A percentile compares a stretch with the other conserved stretches of the same genome.
phyloP scores from a whole-genome alignment of 1,140 invertebrate genomes.

The Drosophila ananassae region DNA sequence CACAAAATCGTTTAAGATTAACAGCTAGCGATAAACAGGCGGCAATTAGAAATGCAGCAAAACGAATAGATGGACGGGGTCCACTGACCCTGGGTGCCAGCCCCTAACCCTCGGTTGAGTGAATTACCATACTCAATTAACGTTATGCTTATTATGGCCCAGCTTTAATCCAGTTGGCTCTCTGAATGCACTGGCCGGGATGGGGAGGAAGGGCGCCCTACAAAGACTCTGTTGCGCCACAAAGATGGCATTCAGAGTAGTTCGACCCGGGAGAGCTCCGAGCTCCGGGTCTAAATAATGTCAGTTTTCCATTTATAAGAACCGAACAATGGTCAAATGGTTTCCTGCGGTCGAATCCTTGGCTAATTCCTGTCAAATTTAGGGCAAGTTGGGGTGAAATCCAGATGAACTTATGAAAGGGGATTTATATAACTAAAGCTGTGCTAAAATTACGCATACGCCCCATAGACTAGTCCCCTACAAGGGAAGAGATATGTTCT shows the following conservation, averaged over 20 bases:
- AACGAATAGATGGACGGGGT: conserved; percentile 31
- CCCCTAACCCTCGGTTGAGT: conserved; percentile 43
- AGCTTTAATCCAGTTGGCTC: conserved; percentile 48
- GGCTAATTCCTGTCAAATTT: conserved; percentile 6
- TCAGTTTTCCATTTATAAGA: conserved; percentile 44
- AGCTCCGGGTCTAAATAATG: conserved; percentile 49
- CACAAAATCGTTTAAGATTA: conserved; percentile 79
- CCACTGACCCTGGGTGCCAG: conserved; percentile 1
- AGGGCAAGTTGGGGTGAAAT: background rate
- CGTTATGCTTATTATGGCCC: conserved; percentile 62
- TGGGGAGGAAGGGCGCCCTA: background rate
- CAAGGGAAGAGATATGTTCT: background rate
- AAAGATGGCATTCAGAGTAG: background rate
- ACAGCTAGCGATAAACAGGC: conserved; percentile 72
- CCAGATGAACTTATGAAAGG: background rate
- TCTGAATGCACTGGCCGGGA: conserved; percentile 41
- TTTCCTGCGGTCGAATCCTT: conserved; percentile 8
- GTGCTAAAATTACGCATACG: background rate
- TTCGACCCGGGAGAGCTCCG: conserved; percentile 1
- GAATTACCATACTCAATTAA: conserved; percentile 80
- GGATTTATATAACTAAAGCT: background rate
- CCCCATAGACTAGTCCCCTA: background rate
- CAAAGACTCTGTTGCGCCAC: background rate
- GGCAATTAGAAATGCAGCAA: conserved; percentile 58
- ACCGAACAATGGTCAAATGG: conserved; percentile 34